phyloP scores from a whole-genome alignment of 1,140 invertebrate genomes.

The Leptestheria dahalacensis region DNA sequence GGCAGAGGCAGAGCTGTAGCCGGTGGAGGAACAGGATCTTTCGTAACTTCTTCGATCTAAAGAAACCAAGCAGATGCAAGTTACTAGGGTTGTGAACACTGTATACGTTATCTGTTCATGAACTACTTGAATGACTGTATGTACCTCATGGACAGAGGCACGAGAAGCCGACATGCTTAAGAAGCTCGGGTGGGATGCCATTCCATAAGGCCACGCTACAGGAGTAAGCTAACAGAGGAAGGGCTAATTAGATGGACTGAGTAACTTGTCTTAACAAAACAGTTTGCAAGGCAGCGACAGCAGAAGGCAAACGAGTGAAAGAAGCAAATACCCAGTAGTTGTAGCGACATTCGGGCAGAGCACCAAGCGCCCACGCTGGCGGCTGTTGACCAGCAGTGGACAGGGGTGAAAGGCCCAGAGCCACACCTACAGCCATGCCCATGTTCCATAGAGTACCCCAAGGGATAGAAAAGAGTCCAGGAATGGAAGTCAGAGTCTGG shows the following conservation, averaged over 20 bases:
- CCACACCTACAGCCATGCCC: constrained; percentile 4
- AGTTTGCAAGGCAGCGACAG: not conserved
- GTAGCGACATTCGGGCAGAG: not conserved
- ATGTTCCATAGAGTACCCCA: constrained; percentile 6
- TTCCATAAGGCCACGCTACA: not conserved
- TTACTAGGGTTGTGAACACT: not conserved
- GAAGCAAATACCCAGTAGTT: not conserved
- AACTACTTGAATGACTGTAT: not conserved
- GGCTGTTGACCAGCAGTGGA: not conserved
- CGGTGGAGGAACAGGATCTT: not conserved
- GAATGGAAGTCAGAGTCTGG: constrained; percentile 1
- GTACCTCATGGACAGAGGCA: not conserved
- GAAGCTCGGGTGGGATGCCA: not conserved
- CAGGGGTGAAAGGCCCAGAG: not conserved
- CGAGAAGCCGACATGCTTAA: not conserved
- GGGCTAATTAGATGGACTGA: not conserved
- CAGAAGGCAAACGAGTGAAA: not conserved
- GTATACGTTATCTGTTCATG: not conserved
- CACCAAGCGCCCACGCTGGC: not conserved
- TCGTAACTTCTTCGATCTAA: not conserved
- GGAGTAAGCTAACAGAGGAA: not conserved
- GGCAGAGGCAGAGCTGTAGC: not conserved
- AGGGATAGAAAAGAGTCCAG: not conserved
- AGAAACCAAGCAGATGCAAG: not conserved
- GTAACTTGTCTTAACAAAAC: not conserved